Evolutionary conservation across 2,888 invertebrate genomes (phyloP).

Genomic region (Sesia bembeciformis): DNA sequence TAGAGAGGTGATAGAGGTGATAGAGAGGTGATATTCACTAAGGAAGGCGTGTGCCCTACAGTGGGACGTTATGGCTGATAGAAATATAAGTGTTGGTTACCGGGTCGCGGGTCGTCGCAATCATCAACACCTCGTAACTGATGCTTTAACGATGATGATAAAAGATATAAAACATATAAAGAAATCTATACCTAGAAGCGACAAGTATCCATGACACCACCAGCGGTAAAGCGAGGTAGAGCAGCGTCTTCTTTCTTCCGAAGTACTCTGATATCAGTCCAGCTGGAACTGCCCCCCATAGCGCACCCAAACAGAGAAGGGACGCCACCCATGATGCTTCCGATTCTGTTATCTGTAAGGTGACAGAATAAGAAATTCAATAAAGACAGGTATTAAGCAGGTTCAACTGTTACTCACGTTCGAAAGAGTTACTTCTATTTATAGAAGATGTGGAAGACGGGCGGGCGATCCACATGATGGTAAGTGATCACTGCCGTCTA

Average conservation of each 20-base stretch:
- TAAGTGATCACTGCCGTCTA: not conserved
- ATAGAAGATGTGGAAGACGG: not conserved
- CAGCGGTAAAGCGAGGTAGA: conserved; percentile 67
- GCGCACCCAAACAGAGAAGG: conserved; percentile 69
- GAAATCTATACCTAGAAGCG: conserved; percentile 56
- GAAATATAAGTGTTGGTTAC: too few relatives aligned
- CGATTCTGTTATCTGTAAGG: conserved; percentile 25
- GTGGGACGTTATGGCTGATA: too few relatives aligned
- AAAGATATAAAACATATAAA: not conserved
- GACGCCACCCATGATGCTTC: conserved; percentile 74
- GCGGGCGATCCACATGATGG: not conserved
- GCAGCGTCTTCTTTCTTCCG: conserved; percentile 70
- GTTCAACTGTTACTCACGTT: too few relatives aligned
- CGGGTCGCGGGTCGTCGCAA: too few relatives aligned
- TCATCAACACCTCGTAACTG: too few relatives aligned
- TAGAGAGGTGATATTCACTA: too few relatives aligned
- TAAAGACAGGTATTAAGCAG: too few relatives aligned
- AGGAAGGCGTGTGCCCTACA: not conserved
- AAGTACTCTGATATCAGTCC: conserved; percentile 69
- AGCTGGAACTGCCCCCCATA: conserved; percentile 71
- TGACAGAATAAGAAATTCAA: too few relatives aligned
- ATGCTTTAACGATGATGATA: too few relatives aligned
- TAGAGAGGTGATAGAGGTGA: too few relatives aligned
- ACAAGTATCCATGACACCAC: conserved; percentile 73
- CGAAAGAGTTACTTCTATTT: not conserved